Evolutionary conservation across 2,113 vertebrate species (phyloP), one percentile per base, ranked within the genome.

Genomic region (Sander lucioperca): DNA sequence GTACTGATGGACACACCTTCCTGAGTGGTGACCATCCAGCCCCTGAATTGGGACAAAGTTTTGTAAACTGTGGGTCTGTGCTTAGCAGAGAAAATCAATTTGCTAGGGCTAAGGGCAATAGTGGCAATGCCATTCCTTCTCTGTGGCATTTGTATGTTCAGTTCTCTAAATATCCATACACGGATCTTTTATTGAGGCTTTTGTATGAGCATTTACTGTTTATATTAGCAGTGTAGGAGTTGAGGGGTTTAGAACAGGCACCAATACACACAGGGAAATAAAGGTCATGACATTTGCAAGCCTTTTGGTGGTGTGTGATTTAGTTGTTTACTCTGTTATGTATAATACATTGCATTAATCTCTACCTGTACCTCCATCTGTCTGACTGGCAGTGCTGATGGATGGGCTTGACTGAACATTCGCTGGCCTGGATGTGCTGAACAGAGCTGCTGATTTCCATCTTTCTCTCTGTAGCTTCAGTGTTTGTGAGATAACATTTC

Each of bases 401-500:
- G 45, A 27, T 78, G 63, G 33, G 70, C 23, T 50, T 65, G 4
- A 71, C 47, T 19, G 33, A 71, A 73, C 21, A 25, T 48, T 33
- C 14, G 12, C 2, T 21, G 25, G 23, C 21, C 36, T 27, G 57
- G 45, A 59, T 68, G 43, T 72, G 62, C 48, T 23, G 72, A 74
- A 13, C 57, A 39, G 30, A 67, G 69, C 27, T 61, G 30, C n/a
- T 30, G 66, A 79, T 84, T 74, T 23, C 15, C 39, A 36, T 57
- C 61, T 59, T 66, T 50, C 59, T 88, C 51, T 69, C 27, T 27
- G 61, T 5, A 25, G 43, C 61, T 14, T 66, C 14, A 23, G 10
- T 30, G n/a, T 74, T 73, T 71, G 30, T 15, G 48, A 73, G 47
- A 66, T 61, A 63, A 57, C 59, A 47, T 80, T 84, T 77, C 30